Percentiles rank a stretch among this genome's conserved stretches.
These are phyloP conservation scores for Phocides pigmalion DNA, from an alignment of 1,140 invertebrate species.

Conservation along the genomic window DNA sequence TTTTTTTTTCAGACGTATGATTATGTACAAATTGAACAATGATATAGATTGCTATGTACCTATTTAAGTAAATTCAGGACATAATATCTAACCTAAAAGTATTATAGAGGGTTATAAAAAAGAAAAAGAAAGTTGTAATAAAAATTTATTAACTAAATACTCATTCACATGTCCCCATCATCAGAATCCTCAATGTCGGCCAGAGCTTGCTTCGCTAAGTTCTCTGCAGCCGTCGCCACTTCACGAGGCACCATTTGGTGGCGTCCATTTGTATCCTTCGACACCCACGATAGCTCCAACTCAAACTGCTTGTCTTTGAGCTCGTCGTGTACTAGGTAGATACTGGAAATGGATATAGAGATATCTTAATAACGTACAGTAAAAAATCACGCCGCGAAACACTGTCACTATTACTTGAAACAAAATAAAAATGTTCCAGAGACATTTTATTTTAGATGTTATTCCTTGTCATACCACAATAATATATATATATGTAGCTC, in stretches of 20 bases:
- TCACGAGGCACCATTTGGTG: constrained; percentile 89
- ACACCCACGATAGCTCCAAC: constrained; percentile 98
- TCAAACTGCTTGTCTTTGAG: constrained; percentile 99
- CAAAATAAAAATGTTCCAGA: too few species aligned
- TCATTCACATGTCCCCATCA: constrained; percentile 76
- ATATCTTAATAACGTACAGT: too few species aligned
- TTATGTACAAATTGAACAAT: too few species aligned
- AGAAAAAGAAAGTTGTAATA: constrained; percentile 42
- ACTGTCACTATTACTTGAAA: too few species aligned
- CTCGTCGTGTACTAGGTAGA: constrained; percentile 98
- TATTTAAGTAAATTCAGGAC: too few species aligned
- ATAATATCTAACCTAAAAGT: not conserved
- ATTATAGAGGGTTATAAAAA: constrained; percentile 24
- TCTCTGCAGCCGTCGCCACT: constrained; percentile 70
- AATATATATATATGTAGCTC: too few species aligned
- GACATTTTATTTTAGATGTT: too few species aligned
- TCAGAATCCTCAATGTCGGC: constrained; percentile 81
- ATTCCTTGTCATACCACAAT: too few species aligned
- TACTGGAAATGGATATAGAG: constrained; percentile 85
- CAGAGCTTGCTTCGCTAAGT: constrained; percentile 72
- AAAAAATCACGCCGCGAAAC: too few species aligned
- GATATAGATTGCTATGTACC: too few species aligned
- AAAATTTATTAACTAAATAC: constrained; percentile 68
- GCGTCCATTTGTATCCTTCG: constrained; percentile 90
- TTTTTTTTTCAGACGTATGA: too few species aligned